Conservation (phyloP, 2,888 invertebrate species). For the Hemithea aestivaria region DNA sequence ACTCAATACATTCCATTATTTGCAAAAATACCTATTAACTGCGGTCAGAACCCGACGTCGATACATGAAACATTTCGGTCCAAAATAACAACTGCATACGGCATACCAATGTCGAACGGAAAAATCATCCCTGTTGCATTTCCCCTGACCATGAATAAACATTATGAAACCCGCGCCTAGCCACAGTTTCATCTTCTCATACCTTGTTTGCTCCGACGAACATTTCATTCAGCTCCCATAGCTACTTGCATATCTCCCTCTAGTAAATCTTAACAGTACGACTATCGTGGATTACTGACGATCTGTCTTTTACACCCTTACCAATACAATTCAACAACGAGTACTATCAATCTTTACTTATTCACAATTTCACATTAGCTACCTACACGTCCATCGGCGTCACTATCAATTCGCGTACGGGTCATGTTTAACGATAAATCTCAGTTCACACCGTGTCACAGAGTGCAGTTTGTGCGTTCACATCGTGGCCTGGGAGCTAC, state of each 20-base stretch:
- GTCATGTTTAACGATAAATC: constrained; percentile 40
- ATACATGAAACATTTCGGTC: too few species aligned
- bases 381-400: constrained; percentile 56
- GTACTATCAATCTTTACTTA: constrained; percentile 62
- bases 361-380: constrained; percentile 70
- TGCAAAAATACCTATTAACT: too few species aligned
- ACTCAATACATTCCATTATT: constrained; percentile 15
- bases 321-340: constrained; percentile 66
- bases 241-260: constrained; percentile 56
- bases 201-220: constrained; percentile 5
- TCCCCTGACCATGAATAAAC: constrained; percentile 20
- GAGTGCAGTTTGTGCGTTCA: constrained; percentile 36
- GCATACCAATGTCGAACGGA: constrained; percentile 6
- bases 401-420: constrained; percentile 45
- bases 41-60: too few species aligned
- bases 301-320: constrained; percentile 56
- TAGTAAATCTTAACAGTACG: constrained; percentile 37
- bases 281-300: constrained; percentile 51
- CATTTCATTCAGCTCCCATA: not conserved
- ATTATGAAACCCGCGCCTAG: constrained; percentile 13
- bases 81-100: constrained; percentile 11
- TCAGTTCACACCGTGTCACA: constrained; percentile 49
- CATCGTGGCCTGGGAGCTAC: constrained; percentile 23
- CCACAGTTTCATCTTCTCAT: constrained; percentile 8
- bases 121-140: constrained; percentile 23